Evolutionary conservation across 2,113 vertebrate species (phyloP), one percentile per base, ranked within the genome.

Genomic region (Herpetotheres cachinnans): DNA sequence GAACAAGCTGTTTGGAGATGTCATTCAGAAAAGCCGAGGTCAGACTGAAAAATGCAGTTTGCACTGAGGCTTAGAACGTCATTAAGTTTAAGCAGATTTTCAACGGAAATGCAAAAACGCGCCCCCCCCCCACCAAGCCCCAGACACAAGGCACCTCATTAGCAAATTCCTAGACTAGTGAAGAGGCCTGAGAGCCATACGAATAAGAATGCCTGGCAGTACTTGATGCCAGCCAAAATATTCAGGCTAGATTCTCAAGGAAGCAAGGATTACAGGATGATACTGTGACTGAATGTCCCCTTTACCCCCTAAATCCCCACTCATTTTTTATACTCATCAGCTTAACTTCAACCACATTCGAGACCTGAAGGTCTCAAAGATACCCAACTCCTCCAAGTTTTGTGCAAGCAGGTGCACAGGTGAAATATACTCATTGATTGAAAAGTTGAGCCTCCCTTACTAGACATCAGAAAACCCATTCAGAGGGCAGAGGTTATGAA

Each of bases 321-420:
- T 34, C 1, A 46, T 44, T 90, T 84, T 70, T 74, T 29, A 42
- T 27, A 50, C 34, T 74, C 20, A 87, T 36, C 70, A 71, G 73
- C 27, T 70, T 44, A 66, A 82, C n/a, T 69, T 83, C 49, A 73
- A 44, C 15, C 49, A 56, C 29, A 32, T 38, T 32, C 19, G 32
- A 58, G 40, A 65, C 30, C 49, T 46, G 77, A 30, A 86, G 29
- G 49, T 63, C 38, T 58, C 71, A 54, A 74, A 88, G 52, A 26
- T 5, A 58, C 15, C 42, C 40, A 69, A 59, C 7, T 36, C 27
- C 61, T 71, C 32, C 56, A 78, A 63, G 44, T 81, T 86, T 56
- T 36, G 63, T 0, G 0, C 29, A 46, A 30, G 38, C 32, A 27
- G n/a, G 26, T n/a, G 27, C 0, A 0, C 1, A 76, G 46, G 32